These are phyloP conservation scores for Mormyrus hasselquistii DNA, from an alignment of 2,797 vertebrate species.

Conservation along the genomic window DNA sequence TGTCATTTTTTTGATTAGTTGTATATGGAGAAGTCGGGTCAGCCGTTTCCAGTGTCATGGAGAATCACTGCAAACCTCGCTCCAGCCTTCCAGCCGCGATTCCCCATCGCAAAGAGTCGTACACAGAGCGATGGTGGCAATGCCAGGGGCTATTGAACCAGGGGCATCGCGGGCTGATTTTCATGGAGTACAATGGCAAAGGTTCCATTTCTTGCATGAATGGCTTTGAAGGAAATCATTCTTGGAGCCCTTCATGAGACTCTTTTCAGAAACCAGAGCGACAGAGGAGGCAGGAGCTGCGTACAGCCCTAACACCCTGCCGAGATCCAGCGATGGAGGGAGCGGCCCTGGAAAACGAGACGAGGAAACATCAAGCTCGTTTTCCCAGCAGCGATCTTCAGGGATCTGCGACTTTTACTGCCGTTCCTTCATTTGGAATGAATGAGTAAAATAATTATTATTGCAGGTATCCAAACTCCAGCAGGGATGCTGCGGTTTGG, in stretches of 20 bases:
- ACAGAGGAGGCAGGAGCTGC: background rate
- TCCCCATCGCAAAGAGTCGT: background rate
- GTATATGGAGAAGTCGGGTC: background rate
- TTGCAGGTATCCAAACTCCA: slow-evolving; percentile 25
- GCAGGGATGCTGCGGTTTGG: background rate
- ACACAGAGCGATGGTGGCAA: slow-evolving; percentile 26
- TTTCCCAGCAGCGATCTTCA: slow-evolving; percentile 38
- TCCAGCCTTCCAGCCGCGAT: background rate
- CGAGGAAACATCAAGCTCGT: slow-evolving; percentile 44
- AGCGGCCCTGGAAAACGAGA: slow-evolving; percentile 39
- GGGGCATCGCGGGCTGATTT: slow-evolving; percentile 22
- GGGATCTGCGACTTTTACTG: slow-evolving; percentile 30
- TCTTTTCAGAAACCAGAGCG: slow-evolving; percentile 25
- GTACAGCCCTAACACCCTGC: slow-evolving; percentile 28
- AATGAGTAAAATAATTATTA: slow-evolving; percentile 38
- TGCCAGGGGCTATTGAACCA: slow-evolving; percentile 10
- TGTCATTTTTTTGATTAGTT: background rate
- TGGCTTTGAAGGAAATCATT: slow-evolving; percentile 45
- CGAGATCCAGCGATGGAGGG: slow-evolving; percentile 24
- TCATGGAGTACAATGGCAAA: slow-evolving; percentile 28
- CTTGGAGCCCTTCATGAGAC: slow-evolving; percentile 30
- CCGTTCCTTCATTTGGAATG: slow-evolving; percentile 37
- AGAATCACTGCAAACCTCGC: background rate
- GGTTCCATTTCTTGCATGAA: slow-evolving; percentile 35
- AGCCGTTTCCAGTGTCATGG: background rate